Base-by-base conservation (phyloP, 2,113 vertebrate genomes). In the Crypturellus undulatus region DNA sequence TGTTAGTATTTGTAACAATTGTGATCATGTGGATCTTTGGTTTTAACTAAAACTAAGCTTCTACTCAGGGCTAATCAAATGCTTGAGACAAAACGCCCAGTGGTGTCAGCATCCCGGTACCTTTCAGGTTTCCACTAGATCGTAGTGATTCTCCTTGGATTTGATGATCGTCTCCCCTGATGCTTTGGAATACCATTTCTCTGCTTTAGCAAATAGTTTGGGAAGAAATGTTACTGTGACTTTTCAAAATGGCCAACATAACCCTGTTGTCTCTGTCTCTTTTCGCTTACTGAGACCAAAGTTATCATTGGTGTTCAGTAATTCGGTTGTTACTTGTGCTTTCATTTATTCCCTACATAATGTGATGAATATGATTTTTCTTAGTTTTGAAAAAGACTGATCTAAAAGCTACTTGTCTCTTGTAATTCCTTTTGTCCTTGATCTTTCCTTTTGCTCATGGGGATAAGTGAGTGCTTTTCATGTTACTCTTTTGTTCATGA, bases 101-200 rank as follows among this genome's bases (percentile, higher is more conserved):
- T 47, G 7, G 8, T 3, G 43, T 83, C 38, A 56, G 16, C 49
- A 73, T 17, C 10, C n/a, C 25, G 10, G n/a, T 51, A n/a, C 47
- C 12, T 22, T 34, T 25, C 11, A 38, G 25, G 47, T 71, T 71
- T 36, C 65, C 0, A 2, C 10, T 54, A 0, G 24, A 7, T 49
- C 77, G 28, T 86, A 65, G 26, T 78, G 17, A 10, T 72, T 94
- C 45, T 80, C 3, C 0, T 20, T 25, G 64, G 30, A 16, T 84
- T 84, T n/a, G 7, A 24, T 64, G 34, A 8, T 18, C 63, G 8
- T 54, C 52, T 92, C 0, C 49, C 67, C 3, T 64, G 9, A 21
- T 45, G 15, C 20, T 83, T 69, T 52, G 49, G 28, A 77, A 25
- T 58, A 24, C 30, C 1, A n/a, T 83, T 22, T 63, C 5, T 73